phyloP scores from a whole-genome alignment of 2,113 vertebrate genomes.

The Istiophorus platypterus region DNA sequence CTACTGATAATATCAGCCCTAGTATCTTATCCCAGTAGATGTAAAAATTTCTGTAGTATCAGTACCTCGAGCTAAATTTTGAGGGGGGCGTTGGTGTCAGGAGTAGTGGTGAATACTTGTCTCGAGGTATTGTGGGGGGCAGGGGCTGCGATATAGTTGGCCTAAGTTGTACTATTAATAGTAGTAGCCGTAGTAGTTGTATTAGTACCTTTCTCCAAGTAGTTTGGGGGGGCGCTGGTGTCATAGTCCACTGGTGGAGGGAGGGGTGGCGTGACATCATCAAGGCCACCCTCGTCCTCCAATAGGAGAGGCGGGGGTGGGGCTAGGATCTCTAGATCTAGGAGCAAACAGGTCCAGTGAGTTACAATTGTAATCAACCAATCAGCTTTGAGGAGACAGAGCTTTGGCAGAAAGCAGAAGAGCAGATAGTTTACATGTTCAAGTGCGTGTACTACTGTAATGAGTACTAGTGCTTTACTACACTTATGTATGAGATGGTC shows the following conservation, averaged over 20 bases:
- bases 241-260: constrained; percentile 80
- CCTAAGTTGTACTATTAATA: too few species aligned
- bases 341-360: constrained; percentile 5
- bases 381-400: constrained; percentile 2
- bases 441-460: not conserved
- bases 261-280: constrained; percentile 71
- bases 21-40: too few species aligned
- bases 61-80: too few species aligned
- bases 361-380: constrained; percentile 1
- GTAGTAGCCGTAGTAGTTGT: not conserved
- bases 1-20: not conserved
- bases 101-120: too few species aligned
- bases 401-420: not conserved
- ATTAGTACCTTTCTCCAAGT: constrained; percentile 81
- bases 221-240: constrained; percentile 52
- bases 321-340: constrained; percentile 79
- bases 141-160: too few species aligned
- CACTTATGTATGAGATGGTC: not conserved
- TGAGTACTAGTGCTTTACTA: not conserved
- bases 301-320: constrained; percentile 66
- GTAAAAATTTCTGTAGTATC: too few species aligned
- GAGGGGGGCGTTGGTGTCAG: too few species aligned
- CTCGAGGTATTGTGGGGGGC: too few species aligned
- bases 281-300: constrained; percentile 49
- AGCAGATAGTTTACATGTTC: not conserved